Evolutionary conservation across 1,140 invertebrate species (phyloP), one percentile per base, ranked within the genome.

Genomic region (Halictus rubicundus): DNA sequence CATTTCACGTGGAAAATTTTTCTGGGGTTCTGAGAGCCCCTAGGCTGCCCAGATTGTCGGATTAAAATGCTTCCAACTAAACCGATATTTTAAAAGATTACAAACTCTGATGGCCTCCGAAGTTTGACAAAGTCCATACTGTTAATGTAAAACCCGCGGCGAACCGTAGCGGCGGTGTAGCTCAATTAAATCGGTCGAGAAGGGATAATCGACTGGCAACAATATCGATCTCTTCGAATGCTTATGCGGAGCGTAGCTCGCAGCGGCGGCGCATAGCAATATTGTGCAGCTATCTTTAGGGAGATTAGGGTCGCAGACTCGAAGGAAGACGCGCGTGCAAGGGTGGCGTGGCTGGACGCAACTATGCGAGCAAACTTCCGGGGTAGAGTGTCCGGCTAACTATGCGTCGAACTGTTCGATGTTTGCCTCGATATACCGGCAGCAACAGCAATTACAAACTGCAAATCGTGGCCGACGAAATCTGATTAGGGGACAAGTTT

Each of bases 381-480:
- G 4, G 16, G 54, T 68, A 63, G 39, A 80, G 69, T 75, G 77
- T 84, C 77, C 68, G 23, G 82, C 73, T 80, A 84, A 84, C 66
- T 59, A 69, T 68, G 60, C 66, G 32, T 63, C 61, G 54, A 80
- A 83, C 59, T 70, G 69, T 63, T 66, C 81, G 64, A 52, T 64
- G 76, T 78, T 78, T 78, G 49, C 60, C 27, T 37, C 70, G 27
- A 64, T 70, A 25, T 54, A 72, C 25, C 8, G 42, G 25, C 27
- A 57, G 7, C 61, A 23, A 16, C 49, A 21, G 39, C 27, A 60
- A 60, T 69, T 71, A 6, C 60, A 27, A 57, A 27, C 57, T 57
- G 72, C 82, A 42, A 83, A 83, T 84, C 60, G 61, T 63, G 71
- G 54, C 14, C 21, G 71, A 14, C 46, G 57, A 63, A 84, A 84